Percentiles rank a stretch among this genome's conserved stretches.
Conservation (phyloP, 1,140 invertebrate genomes). For the Doryteuthis pealeii region DNA sequence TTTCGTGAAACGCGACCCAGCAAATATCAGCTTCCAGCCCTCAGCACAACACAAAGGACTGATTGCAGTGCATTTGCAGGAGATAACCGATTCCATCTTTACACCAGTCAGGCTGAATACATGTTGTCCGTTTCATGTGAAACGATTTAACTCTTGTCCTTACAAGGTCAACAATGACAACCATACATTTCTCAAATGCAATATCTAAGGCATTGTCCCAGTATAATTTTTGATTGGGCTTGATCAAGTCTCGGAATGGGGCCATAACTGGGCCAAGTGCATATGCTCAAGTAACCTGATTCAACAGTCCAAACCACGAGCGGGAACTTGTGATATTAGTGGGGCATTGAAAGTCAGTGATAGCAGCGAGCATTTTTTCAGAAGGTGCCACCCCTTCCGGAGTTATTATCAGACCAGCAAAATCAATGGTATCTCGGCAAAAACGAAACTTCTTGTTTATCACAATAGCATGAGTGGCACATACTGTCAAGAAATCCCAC, state of each 20-base stretch:
- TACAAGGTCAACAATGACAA: constrained; percentile 28
- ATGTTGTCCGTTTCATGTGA: too few relatives aligned
- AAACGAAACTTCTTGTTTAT: constrained; percentile 38
- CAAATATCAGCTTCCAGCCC: too few relatives aligned
- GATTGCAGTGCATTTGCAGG: too few relatives aligned
- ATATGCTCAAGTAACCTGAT: constrained; percentile 36
- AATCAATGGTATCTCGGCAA: constrained; percentile 33
- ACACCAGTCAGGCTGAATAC: too few relatives aligned
- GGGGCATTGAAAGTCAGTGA: constrained; percentile 25
- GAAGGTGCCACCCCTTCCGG: constrained; percentile 22
- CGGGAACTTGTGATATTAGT: constrained; percentile 25
- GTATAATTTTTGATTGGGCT: constrained; percentile 19
- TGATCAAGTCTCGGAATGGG: constrained; percentile 28
- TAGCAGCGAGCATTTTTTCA: constrained; percentile 27
- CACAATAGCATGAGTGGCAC: constrained; percentile 32
- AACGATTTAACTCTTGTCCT: too few relatives aligned
- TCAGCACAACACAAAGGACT: too few relatives aligned
- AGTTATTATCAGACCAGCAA: constrained; percentile 24
- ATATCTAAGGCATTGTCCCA: too few relatives aligned
- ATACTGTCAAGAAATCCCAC: constrained; percentile 30
- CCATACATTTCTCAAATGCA: too few relatives aligned
- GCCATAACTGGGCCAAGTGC: too few relatives aligned
- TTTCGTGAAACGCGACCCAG: too few relatives aligned
- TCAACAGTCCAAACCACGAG: constrained; percentile 42
- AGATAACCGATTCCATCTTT: too few relatives aligned